Evolutionary conservation across 2,113 vertebrate genomes (phyloP), one percentile per base, ranked within the genome.

Genomic region (Lepus timidus): DNA sequence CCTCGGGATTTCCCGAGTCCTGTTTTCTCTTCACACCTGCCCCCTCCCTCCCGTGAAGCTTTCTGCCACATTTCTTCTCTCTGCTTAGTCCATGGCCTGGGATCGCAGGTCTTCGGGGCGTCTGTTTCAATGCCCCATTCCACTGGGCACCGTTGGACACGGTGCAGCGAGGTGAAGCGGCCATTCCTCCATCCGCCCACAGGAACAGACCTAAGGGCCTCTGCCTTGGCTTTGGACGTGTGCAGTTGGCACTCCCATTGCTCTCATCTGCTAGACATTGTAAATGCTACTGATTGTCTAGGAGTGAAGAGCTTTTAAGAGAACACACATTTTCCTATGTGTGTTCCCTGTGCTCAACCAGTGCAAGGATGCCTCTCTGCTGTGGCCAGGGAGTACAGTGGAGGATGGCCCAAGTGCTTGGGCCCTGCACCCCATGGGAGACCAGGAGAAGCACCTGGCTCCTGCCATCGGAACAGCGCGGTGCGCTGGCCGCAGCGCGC

Each of bases 21-120:
- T 62, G 17, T 73, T 86, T 96, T 95, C 61, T 58, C 88, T 94
- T 85, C 74, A 75, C 25, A 17, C 16, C 27, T 39, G 0, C 33
- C 55, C 51, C 33, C 13, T 55, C 51, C 33, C 13, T 49, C 51
- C 44, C 52, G 74, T 76, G 1, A 86, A 19, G 6, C 74, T 87
- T 81, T 64, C 52, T 91, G 70, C 39, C 75, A 88, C 20, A 11
- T 17, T 79, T 79, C 79, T 94, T 91, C 55, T 94, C 85, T 85
- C 68, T 68, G 70, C 44, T 67, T 14, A 33, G 29, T 76, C 82
- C 23, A 8, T 12, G 6, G 49, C 73, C 58, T 23, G 22, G 20
- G 29, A 14, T 20, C 10, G 4, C 19, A 33, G 23, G 62, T 33
- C 81, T 85, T 64, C 61, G 49, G 33, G 4, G 20, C 10, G 23